These are phyloP conservation scores for Rhagologus leucostigma DNA, from an alignment of 2,113 vertebrate genomes.

Conservation along the genomic window DNA sequence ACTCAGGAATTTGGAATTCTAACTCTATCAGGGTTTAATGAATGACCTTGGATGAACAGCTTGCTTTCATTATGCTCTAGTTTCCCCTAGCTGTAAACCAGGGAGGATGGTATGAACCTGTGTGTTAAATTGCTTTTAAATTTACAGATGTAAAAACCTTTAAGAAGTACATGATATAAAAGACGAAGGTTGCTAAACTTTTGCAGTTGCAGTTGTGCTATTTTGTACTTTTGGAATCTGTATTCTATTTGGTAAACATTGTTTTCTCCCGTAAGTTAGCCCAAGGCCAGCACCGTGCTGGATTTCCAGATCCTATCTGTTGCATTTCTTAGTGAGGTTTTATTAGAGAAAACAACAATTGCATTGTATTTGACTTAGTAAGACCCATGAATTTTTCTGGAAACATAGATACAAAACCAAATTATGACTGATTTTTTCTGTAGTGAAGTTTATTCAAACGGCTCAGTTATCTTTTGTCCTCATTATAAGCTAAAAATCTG, in stretches of 20 bases:
- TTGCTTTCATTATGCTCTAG: neutral
- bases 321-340: neutral
- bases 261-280: neutral
- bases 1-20: neutral
- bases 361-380: neutral
- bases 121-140: neutral
- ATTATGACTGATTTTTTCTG: neutral
- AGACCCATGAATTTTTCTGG: neutral
- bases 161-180: neutral
- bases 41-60: neutral
- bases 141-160: neutral
- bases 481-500: neutral
- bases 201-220: neutral
- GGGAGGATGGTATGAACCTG: neutral
- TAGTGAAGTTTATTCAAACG: neutral
- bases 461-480: neutral
- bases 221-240: neutral
- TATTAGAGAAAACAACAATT: neutral
- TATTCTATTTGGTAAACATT: neutral
- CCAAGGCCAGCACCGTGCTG: neutral
- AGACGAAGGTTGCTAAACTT: neutral
- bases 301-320: neutral
- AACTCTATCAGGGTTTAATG: neutral
- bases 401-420: neutral
- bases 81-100: neutral